phyloP scores from a whole-genome alignment of 1,140 invertebrate species.

The Trinorchestia longiramus region DNA sequence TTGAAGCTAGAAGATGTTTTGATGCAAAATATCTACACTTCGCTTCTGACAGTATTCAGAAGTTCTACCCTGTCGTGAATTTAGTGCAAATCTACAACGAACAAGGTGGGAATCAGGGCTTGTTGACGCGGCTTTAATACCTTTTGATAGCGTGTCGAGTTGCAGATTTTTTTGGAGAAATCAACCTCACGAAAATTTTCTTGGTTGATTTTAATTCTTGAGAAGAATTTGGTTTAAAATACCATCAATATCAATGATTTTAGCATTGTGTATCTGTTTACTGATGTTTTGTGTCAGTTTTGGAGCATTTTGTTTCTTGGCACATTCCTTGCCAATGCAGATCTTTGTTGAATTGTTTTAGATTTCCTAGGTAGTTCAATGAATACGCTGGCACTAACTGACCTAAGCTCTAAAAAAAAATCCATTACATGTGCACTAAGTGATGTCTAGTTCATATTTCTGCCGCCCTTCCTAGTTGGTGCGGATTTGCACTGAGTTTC shows the following conservation, averaged over 20 bases:
- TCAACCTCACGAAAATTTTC: background rate
- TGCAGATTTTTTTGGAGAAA: background rate
- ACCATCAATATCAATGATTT: background rate
- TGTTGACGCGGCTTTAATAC: background rate
- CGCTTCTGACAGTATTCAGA: background rate
- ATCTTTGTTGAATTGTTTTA: background rate
- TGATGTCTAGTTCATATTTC: background rate
- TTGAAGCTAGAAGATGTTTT: background rate
- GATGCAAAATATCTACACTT: background rate
- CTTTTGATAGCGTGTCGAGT: background rate
- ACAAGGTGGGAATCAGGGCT: background rate
- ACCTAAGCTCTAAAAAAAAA: background rate
- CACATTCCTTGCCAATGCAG: background rate
- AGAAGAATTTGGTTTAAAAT: background rate
- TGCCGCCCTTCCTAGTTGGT: background rate
- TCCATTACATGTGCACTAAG: background rate
- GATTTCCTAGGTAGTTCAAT: background rate
- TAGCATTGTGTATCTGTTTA: background rate
- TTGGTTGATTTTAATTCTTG: background rate
- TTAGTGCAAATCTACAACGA: background rate
- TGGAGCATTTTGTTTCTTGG: background rate
- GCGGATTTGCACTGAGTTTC: background rate
- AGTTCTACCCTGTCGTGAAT: background rate
- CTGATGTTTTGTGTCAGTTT: background rate
- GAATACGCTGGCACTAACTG: background rate